A percentile compares a stretch with the other conserved stretches of the same genome.
Conservation (phyloP, 2,888 invertebrate species). For the Dryobotodes eremita region DNA sequence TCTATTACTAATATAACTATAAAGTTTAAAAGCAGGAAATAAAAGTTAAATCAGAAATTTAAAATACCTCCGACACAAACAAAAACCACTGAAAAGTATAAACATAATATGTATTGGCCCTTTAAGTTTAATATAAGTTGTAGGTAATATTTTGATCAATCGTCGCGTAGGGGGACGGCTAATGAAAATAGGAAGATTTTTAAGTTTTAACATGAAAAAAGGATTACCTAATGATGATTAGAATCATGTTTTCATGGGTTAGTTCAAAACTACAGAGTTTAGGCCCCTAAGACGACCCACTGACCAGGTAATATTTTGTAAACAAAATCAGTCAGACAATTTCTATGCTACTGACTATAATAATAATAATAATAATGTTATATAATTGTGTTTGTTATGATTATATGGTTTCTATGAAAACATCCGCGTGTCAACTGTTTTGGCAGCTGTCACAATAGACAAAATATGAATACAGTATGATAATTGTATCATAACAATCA, state of each 20-base stretch:
- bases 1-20: too few species aligned
- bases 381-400: slow-evolving; percentile 8
- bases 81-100: too few species aligned
- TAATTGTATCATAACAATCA: slow-evolving; percentile 12
- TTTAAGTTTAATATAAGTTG: too few species aligned
- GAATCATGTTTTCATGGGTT: neutral
- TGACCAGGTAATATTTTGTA: neutral
- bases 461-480: neutral
- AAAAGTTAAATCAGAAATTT: too few species aligned
- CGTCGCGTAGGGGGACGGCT: too few species aligned
- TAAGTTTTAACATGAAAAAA: neutral
- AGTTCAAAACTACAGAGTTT: neutral
- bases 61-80: too few species aligned
- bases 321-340: neutral
- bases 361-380: too few species aligned
- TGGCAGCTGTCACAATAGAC: slow-evolving; percentile 17
- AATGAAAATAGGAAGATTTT: neutral
- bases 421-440: slow-evolving; percentile 25
- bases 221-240: neutral
- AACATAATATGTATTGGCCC: too few species aligned
- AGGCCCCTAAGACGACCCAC: too few species aligned
- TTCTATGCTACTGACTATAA: neutral
- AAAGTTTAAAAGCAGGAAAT: too few species aligned
- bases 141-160: too few species aligned
- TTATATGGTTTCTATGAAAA: slow-evolving; percentile 12